Evolutionary conservation across 2,113 vertebrate genomes (phyloP).

Genomic region (Sinocyclocheilus anophthalmus): DNA sequence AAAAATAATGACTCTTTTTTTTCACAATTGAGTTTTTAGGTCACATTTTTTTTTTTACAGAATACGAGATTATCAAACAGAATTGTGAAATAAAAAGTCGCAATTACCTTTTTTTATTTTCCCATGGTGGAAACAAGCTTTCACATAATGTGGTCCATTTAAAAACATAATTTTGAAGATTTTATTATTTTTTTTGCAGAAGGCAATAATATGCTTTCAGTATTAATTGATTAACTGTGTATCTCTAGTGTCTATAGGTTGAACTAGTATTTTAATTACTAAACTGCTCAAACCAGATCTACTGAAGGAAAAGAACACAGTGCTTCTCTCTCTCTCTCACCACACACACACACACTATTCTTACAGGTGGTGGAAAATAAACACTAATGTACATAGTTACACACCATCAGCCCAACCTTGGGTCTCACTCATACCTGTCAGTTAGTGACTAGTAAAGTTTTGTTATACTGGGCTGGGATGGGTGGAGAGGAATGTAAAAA

Average conservation of each 20-base stretch:
- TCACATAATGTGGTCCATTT: no score
- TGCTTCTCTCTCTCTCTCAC: background rate
- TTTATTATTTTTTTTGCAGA: background rate
- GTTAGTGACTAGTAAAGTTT: background rate
- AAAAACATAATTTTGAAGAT: background rate
- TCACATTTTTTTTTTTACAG: no score
- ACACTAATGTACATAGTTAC: background rate
- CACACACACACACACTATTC: background rate
- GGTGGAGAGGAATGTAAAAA: slow-evolving; percentile 22
- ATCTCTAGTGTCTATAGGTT: background rate
- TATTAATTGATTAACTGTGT: background rate
- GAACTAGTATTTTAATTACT: background rate
- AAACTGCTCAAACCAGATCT: background rate
- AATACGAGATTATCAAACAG: no score
- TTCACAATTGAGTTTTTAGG: no score
- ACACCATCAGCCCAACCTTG: slow-evolving; percentile 12
- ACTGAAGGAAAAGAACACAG: background rate
- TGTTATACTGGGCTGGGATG: background rate
- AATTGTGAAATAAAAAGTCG: no score
- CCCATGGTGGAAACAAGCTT: no score
- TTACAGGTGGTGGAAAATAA: background rate
- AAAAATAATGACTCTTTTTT: no score
- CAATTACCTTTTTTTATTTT: no score
- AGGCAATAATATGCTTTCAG: background rate
- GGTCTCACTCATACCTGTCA: background rate